Base-by-base conservation (phyloP, 2,113 vertebrate genomes). In the Gallinago paraguaiae region DNA sequence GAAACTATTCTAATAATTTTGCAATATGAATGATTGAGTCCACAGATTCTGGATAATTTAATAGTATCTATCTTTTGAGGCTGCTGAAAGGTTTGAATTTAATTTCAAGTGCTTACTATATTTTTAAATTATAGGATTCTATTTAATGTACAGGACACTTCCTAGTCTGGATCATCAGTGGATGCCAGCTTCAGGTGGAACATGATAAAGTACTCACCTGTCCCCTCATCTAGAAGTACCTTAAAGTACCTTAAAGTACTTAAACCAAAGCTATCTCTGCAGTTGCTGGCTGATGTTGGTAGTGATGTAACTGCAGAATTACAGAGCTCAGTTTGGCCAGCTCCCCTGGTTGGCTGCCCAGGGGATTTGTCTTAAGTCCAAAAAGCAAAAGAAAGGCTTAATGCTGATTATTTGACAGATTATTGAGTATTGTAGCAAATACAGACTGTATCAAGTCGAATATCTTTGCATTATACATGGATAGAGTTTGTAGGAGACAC, bases 261-360 rank as follows among this genome's bases (percentile, higher is more conserved):
- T 39, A 43, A 83, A 56, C 1, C 1, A 39, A 69, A 86, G 8
- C 6, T 74, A 28, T 2, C 31, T 74, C 59, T 61, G 76, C 70
- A 33, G 8, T 65, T 0, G 0, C 25, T 31, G 13, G 6, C 22
- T 53, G 45, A 12, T 77, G 7, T 12, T n/a, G 22, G 6, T 31
- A 30, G 18, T 9, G 30, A 39, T 57, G 16, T 39, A 61, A 80
- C 13, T 60, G 39, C 13, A 68, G 30, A 90, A 72, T 20, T 67
- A 45, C 9, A 81, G 72, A 69, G 8, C 18, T 76, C 35, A 33
- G 35, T 46, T 82, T 94, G 56, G 31, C 7, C 19, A 71, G 8
- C 5, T 80, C 2, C 12, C 8, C 11, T 39, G 28, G 67, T 69
- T 1, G 2, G 2, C 31, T 57, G 25, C 27, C 17, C 11, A 37